Evolutionary conservation across 2,113 vertebrate genomes (phyloP).

Genomic region (Ameiurus melas): DNA sequence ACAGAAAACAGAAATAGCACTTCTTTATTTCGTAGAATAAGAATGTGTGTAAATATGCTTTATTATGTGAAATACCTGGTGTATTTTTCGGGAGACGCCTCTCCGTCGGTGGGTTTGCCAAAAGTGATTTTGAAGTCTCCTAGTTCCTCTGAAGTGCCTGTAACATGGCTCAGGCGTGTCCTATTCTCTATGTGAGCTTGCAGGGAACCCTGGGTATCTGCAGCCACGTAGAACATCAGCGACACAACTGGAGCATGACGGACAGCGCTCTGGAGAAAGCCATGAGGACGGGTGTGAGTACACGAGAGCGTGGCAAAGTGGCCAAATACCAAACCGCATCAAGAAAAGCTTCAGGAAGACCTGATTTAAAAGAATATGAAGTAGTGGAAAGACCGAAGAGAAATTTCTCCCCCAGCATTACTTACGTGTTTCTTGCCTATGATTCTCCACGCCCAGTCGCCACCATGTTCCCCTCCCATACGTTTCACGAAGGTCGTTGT

Average conservation of each 20-base stretch:
- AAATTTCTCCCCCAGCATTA: not conserved
- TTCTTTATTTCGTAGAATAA: not conserved
- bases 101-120: conserved; percentile 72
- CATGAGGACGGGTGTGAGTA: not conserved
- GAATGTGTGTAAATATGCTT: not conserved
- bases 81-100: conserved; percentile 68
- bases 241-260: conserved; percentile 78
- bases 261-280: conserved; percentile 60
- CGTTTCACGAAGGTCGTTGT: conserved; percentile 90
- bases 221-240: conserved; percentile 90
- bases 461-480: conserved; percentile 84
- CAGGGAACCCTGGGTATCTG: conserved; percentile 82
- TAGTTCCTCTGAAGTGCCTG: conserved; percentile 81
- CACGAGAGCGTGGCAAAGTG: not conserved
- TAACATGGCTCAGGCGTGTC: conserved; percentile 75
- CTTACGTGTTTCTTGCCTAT: conserved; percentile 81
- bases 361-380: not conserved
- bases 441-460: conserved; percentile 95
- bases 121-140: conserved; percentile 88
- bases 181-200: conserved; percentile 73
- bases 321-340: not conserved
- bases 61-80: conserved; percentile 74
- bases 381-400: not conserved
- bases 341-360: not conserved
- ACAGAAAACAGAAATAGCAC: not conserved